phyloP scores from a whole-genome alignment of 2,888 invertebrate species.

The Arge pagana region DNA sequence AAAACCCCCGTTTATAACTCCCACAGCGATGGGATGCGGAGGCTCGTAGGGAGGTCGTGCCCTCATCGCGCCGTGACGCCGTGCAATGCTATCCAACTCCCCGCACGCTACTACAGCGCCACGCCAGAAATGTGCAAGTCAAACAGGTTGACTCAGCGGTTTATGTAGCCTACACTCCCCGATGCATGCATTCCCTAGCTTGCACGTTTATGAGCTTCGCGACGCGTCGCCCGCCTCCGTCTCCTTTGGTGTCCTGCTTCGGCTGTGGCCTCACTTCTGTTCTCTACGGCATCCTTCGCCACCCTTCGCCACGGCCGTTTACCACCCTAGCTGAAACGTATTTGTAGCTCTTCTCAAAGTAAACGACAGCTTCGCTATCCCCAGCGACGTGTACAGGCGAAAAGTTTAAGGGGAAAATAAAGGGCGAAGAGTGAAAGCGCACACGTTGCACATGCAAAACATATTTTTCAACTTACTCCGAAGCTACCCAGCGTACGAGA shows the following conservation, averaged over 20 bases:
- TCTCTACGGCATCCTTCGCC: constrained; percentile 13
- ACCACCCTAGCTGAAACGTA: constrained; percentile 17
- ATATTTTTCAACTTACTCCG: constrained; percentile 34
- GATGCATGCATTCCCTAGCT: constrained; percentile 41
- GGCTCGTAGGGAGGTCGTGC: constrained; percentile 17
- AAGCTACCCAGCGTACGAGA: constrained; percentile 25
- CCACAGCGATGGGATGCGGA: constrained; percentile 31
- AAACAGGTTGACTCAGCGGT: constrained; percentile 55
- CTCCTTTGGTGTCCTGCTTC: no score
- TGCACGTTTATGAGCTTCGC: constrained; percentile 42
- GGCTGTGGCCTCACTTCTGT: constrained; percentile 9
- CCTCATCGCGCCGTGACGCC: neutral
- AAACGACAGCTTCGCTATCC: constrained; percentile 20
- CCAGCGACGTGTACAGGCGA: no score
- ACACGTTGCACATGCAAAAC: constrained; percentile 37
- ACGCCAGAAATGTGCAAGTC: constrained; percentile 54
- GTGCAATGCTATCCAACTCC: no score
- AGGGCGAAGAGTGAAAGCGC: constrained; percentile 15
- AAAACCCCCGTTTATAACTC: constrained; percentile 50
- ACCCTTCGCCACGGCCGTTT: constrained; percentile 25
- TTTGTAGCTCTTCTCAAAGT: constrained; percentile 17
- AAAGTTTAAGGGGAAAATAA: no score
- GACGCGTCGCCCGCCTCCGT: constrained; percentile 27
- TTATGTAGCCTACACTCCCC: constrained; percentile 44
- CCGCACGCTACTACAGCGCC: no score